A percentile compares a stretch with the other conserved stretches of the same genome.
phyloP scores from a whole-genome alignment of 2,113 vertebrate genomes.

The Copsychus sechellarum region DNA sequence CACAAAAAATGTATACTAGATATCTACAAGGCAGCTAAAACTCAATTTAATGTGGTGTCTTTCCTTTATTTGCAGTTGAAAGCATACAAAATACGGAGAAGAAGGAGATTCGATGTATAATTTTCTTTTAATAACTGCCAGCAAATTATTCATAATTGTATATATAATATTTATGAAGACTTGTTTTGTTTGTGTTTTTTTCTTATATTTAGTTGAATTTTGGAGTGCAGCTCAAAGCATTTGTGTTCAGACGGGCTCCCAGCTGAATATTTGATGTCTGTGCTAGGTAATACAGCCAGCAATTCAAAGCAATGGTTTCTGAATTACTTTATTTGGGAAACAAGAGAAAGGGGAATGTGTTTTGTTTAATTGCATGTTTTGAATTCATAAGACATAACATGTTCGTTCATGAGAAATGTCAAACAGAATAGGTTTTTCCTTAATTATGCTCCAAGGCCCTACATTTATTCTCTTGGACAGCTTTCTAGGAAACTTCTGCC shows the following conservation, averaged over 20 bases:
- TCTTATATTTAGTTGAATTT: not conserved
- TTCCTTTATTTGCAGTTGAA: not conserved
- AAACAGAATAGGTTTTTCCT: slow-evolving; percentile 16
- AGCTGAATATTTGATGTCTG: not conserved
- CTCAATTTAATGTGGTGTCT: not conserved
- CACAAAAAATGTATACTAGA: not conserved
- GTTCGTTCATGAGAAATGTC: not conserved
- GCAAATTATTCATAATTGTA: not conserved
- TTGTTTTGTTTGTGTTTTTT: not conserved
- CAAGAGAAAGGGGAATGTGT: not conserved
- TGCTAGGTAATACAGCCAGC: not conserved
- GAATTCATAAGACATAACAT: not conserved
- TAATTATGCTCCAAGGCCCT: slow-evolving; percentile 23
- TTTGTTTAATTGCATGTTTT: slow-evolving; percentile 31
- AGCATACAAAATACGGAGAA: not conserved
- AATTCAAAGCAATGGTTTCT: not conserved
- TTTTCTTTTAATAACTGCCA: not conserved
- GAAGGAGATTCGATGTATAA: not conserved
- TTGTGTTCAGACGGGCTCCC: not conserved
- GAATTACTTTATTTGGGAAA: not conserved
- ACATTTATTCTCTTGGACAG: not conserved
- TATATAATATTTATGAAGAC: not conserved
- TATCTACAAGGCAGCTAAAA: not conserved
- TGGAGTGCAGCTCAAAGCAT: not conserved
- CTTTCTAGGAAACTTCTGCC: not conserved